phyloP scores from a whole-genome alignment of 2,888 invertebrate species.

The Stenoptilia bipunctidactyla region DNA sequence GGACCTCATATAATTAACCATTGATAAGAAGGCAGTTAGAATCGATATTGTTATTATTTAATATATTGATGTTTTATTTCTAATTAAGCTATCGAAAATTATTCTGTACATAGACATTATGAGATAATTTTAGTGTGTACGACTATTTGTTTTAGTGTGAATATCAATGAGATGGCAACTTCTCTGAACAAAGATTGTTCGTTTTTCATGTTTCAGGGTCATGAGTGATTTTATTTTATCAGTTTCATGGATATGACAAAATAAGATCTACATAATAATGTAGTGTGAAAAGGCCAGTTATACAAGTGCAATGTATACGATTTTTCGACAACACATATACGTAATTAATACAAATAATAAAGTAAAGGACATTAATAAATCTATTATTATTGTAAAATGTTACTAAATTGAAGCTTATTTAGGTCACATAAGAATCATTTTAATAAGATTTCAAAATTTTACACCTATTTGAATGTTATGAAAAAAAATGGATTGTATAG shows the following conservation, averaged over 20 bases:
- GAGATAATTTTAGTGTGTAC: constrained; percentile 65
- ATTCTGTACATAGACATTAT: constrained; percentile 59
- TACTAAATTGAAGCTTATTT: constrained; percentile 55
- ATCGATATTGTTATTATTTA: constrained; percentile 71
- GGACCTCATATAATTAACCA: constrained; percentile 73
- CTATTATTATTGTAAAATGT: constrained; percentile 57
- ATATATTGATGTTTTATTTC: constrained; percentile 71
- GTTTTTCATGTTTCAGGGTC: constrained; percentile 34
- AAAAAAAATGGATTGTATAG: constrained; percentile 32
- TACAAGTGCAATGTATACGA: constrained; percentile 73
- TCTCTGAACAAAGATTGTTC: constrained; percentile 48
- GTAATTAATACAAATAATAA: constrained; percentile 63
- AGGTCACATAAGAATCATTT: constrained; percentile 37
- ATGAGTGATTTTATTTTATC: constrained; percentile 37
- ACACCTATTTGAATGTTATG: constrained; percentile 19
- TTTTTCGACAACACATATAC: constrained; percentile 69
- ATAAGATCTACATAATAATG: constrained; percentile 25
- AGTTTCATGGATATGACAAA: constrained; percentile 30
- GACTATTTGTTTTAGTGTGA: constrained; percentile 71
- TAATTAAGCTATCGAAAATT: constrained; percentile 63
- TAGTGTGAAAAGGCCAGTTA: constrained; percentile 64
- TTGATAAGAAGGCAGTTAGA: constrained; percentile 71
- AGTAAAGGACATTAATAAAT: constrained; percentile 49
- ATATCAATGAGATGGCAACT: constrained; percentile 62
- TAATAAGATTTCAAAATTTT: constrained; percentile 37